Evolutionary conservation across 1,140 invertebrate species (phyloP).

Genomic region (Drosophila asahinai): DNA sequence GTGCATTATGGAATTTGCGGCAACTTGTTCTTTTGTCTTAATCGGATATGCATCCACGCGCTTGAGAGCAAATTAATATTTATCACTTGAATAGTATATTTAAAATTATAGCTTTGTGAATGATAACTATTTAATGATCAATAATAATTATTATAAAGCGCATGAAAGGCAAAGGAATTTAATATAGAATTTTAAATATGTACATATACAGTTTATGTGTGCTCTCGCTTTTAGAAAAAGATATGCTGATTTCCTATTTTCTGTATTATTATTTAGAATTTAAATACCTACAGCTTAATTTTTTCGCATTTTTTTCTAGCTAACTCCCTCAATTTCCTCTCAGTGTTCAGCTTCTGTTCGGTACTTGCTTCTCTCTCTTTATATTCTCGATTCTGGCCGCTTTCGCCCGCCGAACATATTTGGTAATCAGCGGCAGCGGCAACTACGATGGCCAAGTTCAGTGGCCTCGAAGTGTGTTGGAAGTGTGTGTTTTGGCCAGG

Average conservation of each 20-base stretch:
- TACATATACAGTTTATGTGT: no score
- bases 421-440: conserved; percentile 62
- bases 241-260: no score
- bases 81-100: neutral
- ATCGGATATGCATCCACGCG: conserved; percentile 2
- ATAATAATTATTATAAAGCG: neutral
- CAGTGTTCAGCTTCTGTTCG: conserved; percentile 3
- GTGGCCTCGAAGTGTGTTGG: conserved; percentile 79
- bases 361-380: conserved; percentile 19
- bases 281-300: no score
- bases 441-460: conserved; percentile 70
- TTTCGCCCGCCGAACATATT: conserved; percentile 72
- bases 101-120: neutral
- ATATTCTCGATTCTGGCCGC: conserved; percentile 52
- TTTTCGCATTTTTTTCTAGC: neutral
- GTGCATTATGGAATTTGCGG: no score
- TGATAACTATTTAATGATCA: neutral
- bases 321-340: neutral
- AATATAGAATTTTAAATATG: no score
- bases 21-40: neutral
- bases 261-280: no score
- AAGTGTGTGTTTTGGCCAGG: conserved; percentile 27
- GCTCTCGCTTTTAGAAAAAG: no score
- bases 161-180: neutral
- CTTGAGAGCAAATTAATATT: neutral